A percentile compares a stretch with the other conserved stretches of the same genome.
Conservation (phyloP, 2,113 vertebrate species). For the Eolophus roseicapilla region DNA sequence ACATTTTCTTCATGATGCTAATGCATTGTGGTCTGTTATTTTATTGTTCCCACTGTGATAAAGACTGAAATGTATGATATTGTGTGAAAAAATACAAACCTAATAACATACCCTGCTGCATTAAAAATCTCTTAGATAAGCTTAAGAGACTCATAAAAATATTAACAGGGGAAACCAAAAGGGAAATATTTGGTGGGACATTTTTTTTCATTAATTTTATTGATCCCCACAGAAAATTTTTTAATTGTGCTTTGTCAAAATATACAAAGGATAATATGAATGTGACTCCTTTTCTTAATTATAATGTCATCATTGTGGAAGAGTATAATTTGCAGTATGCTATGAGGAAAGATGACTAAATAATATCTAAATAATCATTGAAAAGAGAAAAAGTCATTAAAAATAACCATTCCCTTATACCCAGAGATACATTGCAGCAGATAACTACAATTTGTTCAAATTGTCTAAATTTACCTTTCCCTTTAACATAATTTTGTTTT, state of each 20-base stretch:
- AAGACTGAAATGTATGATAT: slow-evolving; percentile 75
- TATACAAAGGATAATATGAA: slow-evolving; percentile 47
- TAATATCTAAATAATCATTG: slow-evolving; percentile 65
- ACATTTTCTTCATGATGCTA: slow-evolving; percentile 81
- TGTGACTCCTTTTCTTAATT: slow-evolving; percentile 57
- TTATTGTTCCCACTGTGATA: slow-evolving; percentile 79
- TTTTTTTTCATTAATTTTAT: slow-evolving; percentile 71
- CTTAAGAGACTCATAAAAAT: slow-evolving; percentile 74
- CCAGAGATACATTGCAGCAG: slow-evolving; percentile 34
- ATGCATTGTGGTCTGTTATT: slow-evolving; percentile 76
- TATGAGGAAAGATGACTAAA: slow-evolving; percentile 43
- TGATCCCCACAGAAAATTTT: slow-evolving; percentile 48
- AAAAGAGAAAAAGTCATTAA: slow-evolving; percentile 65
- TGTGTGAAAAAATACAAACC: slow-evolving; percentile 60
- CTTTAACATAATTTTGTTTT: slow-evolving; percentile 13
- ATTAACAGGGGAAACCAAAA: slow-evolving; percentile 70
- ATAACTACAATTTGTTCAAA: slow-evolving; percentile 58
- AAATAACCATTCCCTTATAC: slow-evolving; percentile 46
- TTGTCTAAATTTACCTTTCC: slow-evolving; percentile 41
- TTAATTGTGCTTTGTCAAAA: slow-evolving; percentile 72
- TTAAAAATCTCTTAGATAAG: slow-evolving; percentile 77
- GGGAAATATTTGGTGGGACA: slow-evolving; percentile 63
- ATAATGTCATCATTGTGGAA: slow-evolving; percentile 48
- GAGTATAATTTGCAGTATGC: slow-evolving; percentile 45
- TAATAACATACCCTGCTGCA: slow-evolving; percentile 66